Conservation (phyloP, 2,888 invertebrate genomes). For the Drosophila robusta region DNA sequence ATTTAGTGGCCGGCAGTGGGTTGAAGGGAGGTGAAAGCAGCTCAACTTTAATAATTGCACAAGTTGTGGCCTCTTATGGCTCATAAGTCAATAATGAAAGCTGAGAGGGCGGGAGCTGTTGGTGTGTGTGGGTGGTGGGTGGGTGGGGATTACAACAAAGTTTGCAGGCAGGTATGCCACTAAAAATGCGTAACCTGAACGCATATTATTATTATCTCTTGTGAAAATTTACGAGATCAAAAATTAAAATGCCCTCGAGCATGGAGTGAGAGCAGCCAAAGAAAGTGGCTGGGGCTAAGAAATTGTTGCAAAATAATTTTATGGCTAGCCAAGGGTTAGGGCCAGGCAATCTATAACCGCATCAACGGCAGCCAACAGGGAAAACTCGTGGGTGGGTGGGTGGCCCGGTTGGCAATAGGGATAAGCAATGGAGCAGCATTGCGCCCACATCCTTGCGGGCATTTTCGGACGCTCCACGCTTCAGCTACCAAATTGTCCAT, state of each 20-base stretch:
- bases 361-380: slow-evolving; percentile 51
- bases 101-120: neutral
- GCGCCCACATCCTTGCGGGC: slow-evolving; percentile 74
- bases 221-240: slow-evolving; percentile 82
- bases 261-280: slow-evolving; percentile 16
- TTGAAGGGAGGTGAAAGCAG: slow-evolving; percentile 16
- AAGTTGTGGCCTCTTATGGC: slow-evolving; percentile 76
- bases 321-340: slow-evolving; percentile 72
- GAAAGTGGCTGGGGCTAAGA: slow-evolving; percentile 63
- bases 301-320: slow-evolving; percentile 80
- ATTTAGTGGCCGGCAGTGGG: slow-evolving; percentile 61
- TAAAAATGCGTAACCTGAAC: slow-evolving; percentile 74
- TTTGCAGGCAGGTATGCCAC: slow-evolving; percentile 59
- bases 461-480: slow-evolving; percentile 70
- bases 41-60: slow-evolving; percentile 78
- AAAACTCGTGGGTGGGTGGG: slow-evolving; percentile 34
- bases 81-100: slow-evolving; percentile 75
- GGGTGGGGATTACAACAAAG: slow-evolving; percentile 41
- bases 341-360: slow-evolving; percentile 74
- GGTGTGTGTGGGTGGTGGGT: neutral
- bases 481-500: slow-evolving; percentile 82
- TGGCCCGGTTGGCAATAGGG: slow-evolving; percentile 22
- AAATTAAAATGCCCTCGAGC: slow-evolving; percentile 78
- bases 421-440: slow-evolving; percentile 40
- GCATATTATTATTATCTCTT: slow-evolving; percentile 81